A percentile compares a stretch with the other conserved stretches of the same genome.
Evolutionary conservation across 1,140 invertebrate genomes (phyloP).

Genomic region (Zaprionus africanus): DNA sequence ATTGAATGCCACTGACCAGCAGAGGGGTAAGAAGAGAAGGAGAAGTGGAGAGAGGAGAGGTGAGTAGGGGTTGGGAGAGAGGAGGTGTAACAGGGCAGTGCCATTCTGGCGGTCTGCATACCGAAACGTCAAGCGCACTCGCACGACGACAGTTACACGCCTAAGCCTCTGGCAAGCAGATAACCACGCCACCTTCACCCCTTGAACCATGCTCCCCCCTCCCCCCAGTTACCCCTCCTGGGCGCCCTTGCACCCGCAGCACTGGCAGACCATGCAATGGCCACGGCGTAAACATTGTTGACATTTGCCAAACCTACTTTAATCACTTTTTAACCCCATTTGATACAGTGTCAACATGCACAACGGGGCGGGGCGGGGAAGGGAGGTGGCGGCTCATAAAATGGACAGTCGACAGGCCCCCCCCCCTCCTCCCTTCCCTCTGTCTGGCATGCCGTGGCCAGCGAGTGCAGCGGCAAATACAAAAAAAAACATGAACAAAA

Average conservation of each 20-base stretch:
- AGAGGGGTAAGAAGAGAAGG: not conserved
- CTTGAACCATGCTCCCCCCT: too few species aligned
- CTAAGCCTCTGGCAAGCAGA: constrained; percentile 55
- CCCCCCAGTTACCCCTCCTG: not conserved
- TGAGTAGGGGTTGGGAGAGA: not conserved
- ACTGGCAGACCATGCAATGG: constrained; percentile 39
- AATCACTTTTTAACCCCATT: constrained; percentile 84
- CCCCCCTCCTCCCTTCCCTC: not conserved
- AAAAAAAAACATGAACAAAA: constrained; percentile 36
- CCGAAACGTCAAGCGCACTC: constrained; percentile 77
- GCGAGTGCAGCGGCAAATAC: constrained; percentile 49
- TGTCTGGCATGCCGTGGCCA: not conserved
- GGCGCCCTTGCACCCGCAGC: constrained; percentile 19
- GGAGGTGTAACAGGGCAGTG: not conserved
- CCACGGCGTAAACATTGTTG: constrained; percentile 81
- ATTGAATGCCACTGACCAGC: constrained; percentile 1
- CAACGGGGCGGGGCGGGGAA: constrained; percentile 15
- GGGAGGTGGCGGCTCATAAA: constrained; percentile 76
- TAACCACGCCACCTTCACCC: not conserved
- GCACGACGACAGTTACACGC: constrained; percentile 77
- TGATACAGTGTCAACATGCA: constrained; percentile 83
- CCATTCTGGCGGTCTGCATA: constrained; percentile 43
- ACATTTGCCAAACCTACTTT: constrained; percentile 84
- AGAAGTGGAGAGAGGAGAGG: not conserved
- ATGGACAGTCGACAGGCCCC: constrained; percentile 58